These are phyloP conservation scores for Oreochromis grahami DNA, from an alignment of 2,797 vertebrate genomes.

Conservation along the genomic window DNA sequence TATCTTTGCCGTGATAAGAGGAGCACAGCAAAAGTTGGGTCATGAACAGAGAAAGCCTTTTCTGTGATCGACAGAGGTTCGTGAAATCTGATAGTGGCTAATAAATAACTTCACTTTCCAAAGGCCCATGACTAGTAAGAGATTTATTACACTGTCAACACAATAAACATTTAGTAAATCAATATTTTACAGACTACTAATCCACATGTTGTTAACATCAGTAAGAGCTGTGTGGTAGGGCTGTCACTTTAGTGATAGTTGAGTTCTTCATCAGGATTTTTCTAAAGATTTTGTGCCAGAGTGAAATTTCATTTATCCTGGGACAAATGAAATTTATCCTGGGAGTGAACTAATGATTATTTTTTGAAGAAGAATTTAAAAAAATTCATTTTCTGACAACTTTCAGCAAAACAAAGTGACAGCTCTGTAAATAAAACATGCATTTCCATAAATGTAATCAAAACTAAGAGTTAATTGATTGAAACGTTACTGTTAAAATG, in stretches of 20 bases:
- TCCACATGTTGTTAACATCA: not conserved
- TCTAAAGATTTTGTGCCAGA: not conserved
- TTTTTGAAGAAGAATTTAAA: not conserved
- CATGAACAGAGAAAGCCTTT: not conserved
- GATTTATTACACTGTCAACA: slow-evolving; percentile 21
- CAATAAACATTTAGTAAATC: not conserved
- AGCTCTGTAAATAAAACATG: not conserved
- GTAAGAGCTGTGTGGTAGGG: not conserved
- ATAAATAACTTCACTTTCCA: slow-evolving; percentile 38
- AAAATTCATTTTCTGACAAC: not conserved
- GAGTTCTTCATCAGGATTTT: not conserved
- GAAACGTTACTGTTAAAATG: not conserved
- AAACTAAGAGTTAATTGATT: not conserved
- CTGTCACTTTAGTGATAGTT: not conserved
- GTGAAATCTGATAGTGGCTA: slow-evolving; percentile 13
- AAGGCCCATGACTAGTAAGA: slow-evolving; percentile 11
- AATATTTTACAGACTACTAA: not conserved
- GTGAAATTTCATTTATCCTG: fast-evolving
- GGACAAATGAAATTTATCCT: fast-evolving
- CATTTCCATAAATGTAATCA: not conserved
- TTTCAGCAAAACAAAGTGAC: not conserved
- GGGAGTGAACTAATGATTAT: not conserved
- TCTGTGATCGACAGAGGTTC: not conserved
- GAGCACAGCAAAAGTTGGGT: not conserved
- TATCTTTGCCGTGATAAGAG: slow-evolving; percentile 9